A percentile compares a stretch with the other conserved stretches of the same genome.
Conservation (phyloP, 2,797 vertebrate genomes). For the Geotrypetes seraphini region DNA sequence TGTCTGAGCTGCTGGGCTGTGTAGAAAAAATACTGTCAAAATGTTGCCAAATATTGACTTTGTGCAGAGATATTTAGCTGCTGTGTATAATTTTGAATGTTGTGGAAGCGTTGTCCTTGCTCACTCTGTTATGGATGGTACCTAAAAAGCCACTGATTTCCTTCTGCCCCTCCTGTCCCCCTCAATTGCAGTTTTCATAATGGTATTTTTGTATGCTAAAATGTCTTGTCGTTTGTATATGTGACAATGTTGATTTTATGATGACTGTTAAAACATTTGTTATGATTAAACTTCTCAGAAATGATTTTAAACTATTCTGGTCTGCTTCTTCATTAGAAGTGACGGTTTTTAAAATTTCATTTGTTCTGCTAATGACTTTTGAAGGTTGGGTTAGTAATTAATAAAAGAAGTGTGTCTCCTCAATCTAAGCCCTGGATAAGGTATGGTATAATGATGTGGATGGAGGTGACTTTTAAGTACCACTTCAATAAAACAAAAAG, state of each 20-base stretch:
- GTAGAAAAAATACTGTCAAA: slow-evolving; percentile 28
- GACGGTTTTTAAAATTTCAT: slow-evolving; percentile 7
- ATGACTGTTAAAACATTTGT: slow-evolving; percentile 42
- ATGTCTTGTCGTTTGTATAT: slow-evolving; percentile 39
- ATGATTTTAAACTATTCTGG: slow-evolving; percentile 32
- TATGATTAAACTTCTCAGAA: slow-evolving; percentile 49
- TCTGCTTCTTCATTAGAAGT: slow-evolving; percentile 9
- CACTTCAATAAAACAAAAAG: too few species aligned
- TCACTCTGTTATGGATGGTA: slow-evolving; percentile 27
- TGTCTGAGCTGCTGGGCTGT: slow-evolving; percentile 14
- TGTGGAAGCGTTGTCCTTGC: slow-evolving; percentile 36
- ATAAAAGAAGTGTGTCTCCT: slow-evolving; percentile 18
- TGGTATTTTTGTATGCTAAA: slow-evolving; percentile 36
- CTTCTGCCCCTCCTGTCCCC: background rate
- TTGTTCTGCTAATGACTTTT: slow-evolving; percentile 28
- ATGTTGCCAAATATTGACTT: slow-evolving; percentile 43
- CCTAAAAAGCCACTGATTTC: slow-evolving; percentile 23
- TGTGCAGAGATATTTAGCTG: slow-evolving; percentile 30
- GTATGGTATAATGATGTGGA: too few species aligned
- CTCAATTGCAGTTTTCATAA: slow-evolving; percentile 25
- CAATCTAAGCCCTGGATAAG: slow-evolving; percentile 25
- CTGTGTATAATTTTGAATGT: slow-evolving; percentile 39
- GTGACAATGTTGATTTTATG: slow-evolving; percentile 38
- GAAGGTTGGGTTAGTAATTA: slow-evolving; percentile 12
- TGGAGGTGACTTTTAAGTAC: slow-evolving; percentile 37